Conservation (phyloP, 2,113 vertebrate genomes). For the Oncorhynchus kisutch region DNA sequence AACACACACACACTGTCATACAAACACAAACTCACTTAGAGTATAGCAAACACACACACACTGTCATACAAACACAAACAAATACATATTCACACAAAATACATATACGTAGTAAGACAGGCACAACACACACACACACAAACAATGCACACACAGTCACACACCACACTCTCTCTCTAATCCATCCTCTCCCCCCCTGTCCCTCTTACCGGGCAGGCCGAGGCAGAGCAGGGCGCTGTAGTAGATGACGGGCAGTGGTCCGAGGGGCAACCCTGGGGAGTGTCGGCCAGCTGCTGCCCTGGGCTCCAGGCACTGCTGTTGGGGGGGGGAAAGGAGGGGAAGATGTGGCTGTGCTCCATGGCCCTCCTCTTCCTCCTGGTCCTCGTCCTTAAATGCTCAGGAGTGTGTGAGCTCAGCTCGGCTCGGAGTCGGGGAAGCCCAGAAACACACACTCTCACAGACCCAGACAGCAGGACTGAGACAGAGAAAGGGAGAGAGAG, state of each 20-base stretch:
- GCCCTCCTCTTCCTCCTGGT: conserved; percentile 36
- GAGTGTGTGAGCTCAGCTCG: conserved; percentile 24
- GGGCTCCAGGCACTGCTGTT: conserved; percentile 76
- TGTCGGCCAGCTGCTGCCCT: conserved; percentile 67
- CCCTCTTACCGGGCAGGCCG: conserved; percentile 86
- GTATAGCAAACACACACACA: background rate
- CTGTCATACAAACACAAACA: background rate
- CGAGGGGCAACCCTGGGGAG: conserved; percentile 82
- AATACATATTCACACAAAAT: conserved; percentile 1
- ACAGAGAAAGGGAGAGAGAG: conserved; percentile 24
- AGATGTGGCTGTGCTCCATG: conserved; percentile 93
- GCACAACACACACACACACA: background rate
- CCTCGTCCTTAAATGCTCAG: conserved; percentile 60
- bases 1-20: background rate
- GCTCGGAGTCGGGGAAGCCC: conserved; percentile 63
- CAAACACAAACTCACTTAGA: background rate
- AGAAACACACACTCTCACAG: background rate
- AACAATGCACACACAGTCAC: background rate
- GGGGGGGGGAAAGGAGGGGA: conserved; percentile 59
- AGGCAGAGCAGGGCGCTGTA: conserved; percentile 91
- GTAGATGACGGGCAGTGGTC: conserved; percentile 87
- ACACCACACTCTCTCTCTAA: background rate
- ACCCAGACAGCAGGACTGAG: conserved; percentile 24
- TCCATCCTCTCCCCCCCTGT: background rate
- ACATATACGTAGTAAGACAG: background rate